Evolutionary conservation across 2,113 vertebrate genomes (phyloP).

Genomic region (Triplophysa dalaica): DNA sequence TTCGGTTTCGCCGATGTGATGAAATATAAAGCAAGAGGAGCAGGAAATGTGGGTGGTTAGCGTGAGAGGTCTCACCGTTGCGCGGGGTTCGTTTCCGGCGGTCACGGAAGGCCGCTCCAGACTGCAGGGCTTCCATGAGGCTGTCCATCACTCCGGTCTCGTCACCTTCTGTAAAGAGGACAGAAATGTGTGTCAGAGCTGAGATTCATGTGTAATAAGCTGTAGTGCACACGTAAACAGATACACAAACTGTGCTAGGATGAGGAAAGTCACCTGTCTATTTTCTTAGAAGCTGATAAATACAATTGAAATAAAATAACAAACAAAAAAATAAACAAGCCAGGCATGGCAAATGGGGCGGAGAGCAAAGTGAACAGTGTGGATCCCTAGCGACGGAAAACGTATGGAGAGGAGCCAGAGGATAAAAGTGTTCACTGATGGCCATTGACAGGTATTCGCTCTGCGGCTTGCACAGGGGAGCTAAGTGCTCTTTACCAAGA

Average conservation of each 20-base stretch:
- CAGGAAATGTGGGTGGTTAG: not conserved
- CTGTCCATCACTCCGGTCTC: conserved; percentile 99
- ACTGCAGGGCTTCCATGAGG: conserved; percentile 94
- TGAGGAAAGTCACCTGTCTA: not conserved
- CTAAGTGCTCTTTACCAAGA: conserved; percentile 77
- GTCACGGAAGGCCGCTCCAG: conserved; percentile 96
- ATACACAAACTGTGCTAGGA: not conserved
- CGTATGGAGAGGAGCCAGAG: conserved; percentile 62
- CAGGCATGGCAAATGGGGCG: not conserved
- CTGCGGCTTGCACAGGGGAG: conserved; percentile 68
- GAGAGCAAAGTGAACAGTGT: conserved; percentile 8
- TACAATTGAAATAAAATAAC: not conserved
- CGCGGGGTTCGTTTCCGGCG: conserved; percentile 92
- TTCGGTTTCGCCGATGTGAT: not conserved
- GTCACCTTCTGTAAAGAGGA: conserved; percentile 84
- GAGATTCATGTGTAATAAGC: not conserved
- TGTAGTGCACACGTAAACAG: not conserved
- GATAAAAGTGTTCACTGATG: conserved; percentile 73
- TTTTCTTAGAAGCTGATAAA: not conserved
- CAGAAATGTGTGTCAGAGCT: conserved; percentile 10
- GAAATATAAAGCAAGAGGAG: conserved; percentile 10
- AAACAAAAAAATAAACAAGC: not conserved
- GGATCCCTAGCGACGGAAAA: conserved; percentile 38
- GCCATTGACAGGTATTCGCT: conserved; percentile 74
- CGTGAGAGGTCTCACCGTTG: conserved; percentile 64